phyloP scores from a whole-genome alignment of 1,140 invertebrate genomes.

The Zelostemma sp. region DNA sequence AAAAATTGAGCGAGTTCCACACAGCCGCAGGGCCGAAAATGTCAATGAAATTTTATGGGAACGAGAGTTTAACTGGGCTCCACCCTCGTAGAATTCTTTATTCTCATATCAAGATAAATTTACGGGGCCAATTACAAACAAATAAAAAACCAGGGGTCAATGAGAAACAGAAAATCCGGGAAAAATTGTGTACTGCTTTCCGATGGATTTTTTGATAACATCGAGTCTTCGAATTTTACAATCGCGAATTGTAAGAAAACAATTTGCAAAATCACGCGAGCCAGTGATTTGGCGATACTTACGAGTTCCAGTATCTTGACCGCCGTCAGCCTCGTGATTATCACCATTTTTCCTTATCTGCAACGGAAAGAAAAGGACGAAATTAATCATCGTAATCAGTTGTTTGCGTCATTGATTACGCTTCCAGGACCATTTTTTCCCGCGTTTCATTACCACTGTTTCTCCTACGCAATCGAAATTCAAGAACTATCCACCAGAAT shows the following conservation, averaged over 20 bases:
- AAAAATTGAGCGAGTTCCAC: background rate
- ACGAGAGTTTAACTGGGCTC: background rate
- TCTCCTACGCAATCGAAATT: no score
- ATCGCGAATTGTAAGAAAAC: slow-evolving; percentile 8
- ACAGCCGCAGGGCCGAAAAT: slow-evolving; percentile 4
- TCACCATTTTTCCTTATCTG: slow-evolving; percentile 61
- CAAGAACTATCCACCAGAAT: no score
- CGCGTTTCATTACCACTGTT: no score
- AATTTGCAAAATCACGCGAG: slow-evolving; percentile 23
- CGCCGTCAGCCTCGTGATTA: slow-evolving; percentile 57
- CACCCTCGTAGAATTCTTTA: slow-evolving; percentile 5
- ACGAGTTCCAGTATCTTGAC: slow-evolving; percentile 68
- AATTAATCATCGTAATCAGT: no score
- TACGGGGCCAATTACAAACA: slow-evolving; percentile 9
- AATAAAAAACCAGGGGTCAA: slow-evolving; percentile 1
- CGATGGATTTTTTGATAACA: no score
- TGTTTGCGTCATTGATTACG: background rate
- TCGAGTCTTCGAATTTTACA: no score
- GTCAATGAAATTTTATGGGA: slow-evolving; percentile 3
- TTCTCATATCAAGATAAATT: slow-evolving; percentile 11
- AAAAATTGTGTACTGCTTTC: no score
- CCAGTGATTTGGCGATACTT: slow-evolving; percentile 47
- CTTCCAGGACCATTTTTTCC: no score
- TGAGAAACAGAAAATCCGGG: no score
- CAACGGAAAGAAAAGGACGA: no score